phyloP scores from a whole-genome alignment of 2,888 invertebrate genomes.

The Deladenus siricidicola region DNA sequence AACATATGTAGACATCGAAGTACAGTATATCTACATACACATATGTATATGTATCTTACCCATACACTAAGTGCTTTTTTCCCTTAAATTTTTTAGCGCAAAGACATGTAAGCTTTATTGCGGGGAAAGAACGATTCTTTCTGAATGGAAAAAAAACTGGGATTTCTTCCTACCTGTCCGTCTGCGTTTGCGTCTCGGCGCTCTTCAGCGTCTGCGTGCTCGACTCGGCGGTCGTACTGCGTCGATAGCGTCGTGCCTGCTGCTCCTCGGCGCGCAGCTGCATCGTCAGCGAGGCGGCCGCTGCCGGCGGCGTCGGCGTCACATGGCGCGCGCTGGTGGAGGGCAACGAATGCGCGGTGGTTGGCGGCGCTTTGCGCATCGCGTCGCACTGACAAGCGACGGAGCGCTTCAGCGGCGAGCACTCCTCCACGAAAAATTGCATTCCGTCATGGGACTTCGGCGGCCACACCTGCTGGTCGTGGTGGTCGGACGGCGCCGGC shows the following conservation, averaged over 20 bases:
- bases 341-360: neutral
- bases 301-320: constrained; percentile 7
- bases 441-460: neutral
- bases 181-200: constrained; percentile 9
- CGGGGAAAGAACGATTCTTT: no score
- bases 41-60: no score
- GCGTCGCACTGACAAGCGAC: constrained; percentile 21
- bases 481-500: constrained; percentile 3
- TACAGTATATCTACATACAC: no score
- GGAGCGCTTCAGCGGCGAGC: constrained; percentile 13
- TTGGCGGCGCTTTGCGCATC: neutral
- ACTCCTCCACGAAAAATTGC: neutral
- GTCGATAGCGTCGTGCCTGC: neutral
- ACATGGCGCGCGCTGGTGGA: neutral
- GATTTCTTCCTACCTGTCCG: constrained; percentile 16
- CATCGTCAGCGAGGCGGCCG: constrained; percentile 17
- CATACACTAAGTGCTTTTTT: no score
- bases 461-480: neutral
- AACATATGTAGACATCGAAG: no score
- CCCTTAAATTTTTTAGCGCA: no score
- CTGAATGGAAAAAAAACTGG: no score
- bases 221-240: neutral
- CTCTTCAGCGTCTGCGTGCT: neutral
- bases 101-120: no score
- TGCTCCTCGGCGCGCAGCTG: constrained; percentile 10